These are phyloP conservation scores for Diogma glabrata DNA, from an alignment of 2,888 invertebrate species.

Conservation along the genomic window DNA sequence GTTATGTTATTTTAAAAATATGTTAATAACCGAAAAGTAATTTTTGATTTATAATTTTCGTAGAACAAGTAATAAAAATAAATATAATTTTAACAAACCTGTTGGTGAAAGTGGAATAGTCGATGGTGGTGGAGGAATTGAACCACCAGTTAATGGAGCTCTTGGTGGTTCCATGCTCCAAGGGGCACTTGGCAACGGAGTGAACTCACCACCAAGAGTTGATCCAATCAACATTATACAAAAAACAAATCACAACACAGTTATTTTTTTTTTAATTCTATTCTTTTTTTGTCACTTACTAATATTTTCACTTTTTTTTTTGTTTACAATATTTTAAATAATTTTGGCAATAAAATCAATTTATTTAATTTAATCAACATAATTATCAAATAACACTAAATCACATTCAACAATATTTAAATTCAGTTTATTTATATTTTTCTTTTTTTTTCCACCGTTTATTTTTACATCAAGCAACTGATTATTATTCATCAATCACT, in stretches of 20 bases:
- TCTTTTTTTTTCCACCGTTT: no score
- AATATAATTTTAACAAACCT: conserved; percentile 38
- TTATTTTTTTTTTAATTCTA: not conserved
- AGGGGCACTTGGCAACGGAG: conserved; percentile 25
- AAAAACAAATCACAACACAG: not conserved
- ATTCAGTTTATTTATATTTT: no score
- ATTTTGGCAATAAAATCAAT: not conserved
- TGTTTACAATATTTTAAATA: conserved; percentile 1
- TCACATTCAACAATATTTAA: no score
- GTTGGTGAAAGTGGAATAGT: conserved; percentile 48
- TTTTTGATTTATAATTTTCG: no score
- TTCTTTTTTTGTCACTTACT: not conserved
- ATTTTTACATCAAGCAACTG: no score
- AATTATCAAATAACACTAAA: conserved; percentile 1
- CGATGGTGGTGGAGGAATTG: conserved; percentile 36
- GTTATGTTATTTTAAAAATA: no score
- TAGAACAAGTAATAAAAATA: no score
- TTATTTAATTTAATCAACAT: not conserved
- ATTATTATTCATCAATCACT: no score
- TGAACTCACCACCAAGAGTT: conserved; percentile 26
- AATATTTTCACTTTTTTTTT: not conserved
- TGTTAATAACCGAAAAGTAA: no score
- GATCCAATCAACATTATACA: conserved; percentile 29
- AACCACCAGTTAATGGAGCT: conserved; percentile 22
- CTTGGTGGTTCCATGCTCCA: conserved; percentile 28